Conservation (phyloP, 2,797 vertebrate species). For the Danio jaintianensis region DNA sequence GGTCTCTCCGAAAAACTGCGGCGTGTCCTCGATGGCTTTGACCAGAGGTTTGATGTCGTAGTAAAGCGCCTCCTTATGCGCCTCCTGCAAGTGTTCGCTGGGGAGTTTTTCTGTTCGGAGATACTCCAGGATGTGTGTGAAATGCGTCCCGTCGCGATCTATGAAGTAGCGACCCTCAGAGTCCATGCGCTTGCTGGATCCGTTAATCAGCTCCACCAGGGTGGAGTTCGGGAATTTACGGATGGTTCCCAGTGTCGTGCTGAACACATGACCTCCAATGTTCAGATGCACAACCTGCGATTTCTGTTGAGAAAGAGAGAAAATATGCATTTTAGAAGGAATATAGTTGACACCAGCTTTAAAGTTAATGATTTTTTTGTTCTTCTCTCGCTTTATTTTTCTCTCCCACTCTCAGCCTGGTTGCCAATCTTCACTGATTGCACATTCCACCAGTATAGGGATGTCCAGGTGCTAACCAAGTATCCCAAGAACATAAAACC, state of each 20-base stretch:
- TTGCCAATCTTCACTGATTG: too few relatives aligned
- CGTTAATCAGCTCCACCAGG: conserved; percentile 83
- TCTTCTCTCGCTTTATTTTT: too few relatives aligned
- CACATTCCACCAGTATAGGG: too few relatives aligned
- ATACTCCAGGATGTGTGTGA: conserved; percentile 87
- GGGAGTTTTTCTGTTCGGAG: conserved; percentile 84
- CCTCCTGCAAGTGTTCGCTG: conserved; percentile 77
- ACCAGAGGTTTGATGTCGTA: conserved; percentile 86
- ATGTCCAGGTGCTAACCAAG: too few relatives aligned
- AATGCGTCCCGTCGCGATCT: conserved; percentile 86
- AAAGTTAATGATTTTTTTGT: not conserved
- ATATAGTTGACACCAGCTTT: not conserved
- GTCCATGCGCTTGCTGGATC: conserved; percentile 74
- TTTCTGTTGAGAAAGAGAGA: conserved; percentile 51
- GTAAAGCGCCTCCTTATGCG: conserved; percentile 87
- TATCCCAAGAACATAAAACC: too few relatives aligned
- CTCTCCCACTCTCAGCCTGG: too few relatives aligned
- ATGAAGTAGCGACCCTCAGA: conserved; percentile 85
- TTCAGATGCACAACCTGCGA: conserved; percentile 85
- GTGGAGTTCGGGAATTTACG: conserved; percentile 84
- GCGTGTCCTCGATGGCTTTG: conserved; percentile 87
- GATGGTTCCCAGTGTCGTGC: conserved; percentile 82
- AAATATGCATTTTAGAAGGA: conserved; percentile 3
- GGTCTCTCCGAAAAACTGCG: conserved; percentile 87
- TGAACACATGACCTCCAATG: conserved; percentile 87